A percentile compares a stretch with the other conserved stretches of the same genome.
Evolutionary conservation across 2,888 invertebrate species (phyloP).

Genomic region (Rotaria macrura): DNA sequence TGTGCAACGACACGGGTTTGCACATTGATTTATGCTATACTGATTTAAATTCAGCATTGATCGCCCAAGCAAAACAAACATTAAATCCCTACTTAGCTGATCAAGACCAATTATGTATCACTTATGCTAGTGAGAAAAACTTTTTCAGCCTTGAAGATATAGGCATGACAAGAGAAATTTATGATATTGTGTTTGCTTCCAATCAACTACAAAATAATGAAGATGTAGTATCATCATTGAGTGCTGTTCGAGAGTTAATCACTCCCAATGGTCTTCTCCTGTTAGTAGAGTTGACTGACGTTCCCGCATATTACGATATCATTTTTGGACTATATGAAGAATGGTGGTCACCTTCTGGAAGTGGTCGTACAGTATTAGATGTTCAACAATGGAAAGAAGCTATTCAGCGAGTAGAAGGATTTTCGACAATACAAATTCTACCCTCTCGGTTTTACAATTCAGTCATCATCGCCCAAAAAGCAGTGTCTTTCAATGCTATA

Average conservation of each 20-base stretch:
- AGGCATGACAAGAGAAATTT: no score
- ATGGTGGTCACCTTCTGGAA: not conserved
- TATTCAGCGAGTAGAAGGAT: not conserved
- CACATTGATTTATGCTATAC: no score
- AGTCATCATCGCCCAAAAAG: not conserved
- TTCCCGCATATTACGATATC: not conserved
- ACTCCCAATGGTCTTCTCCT: not conserved
- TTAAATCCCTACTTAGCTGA: no score
- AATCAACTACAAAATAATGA: not conserved
- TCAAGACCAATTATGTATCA: no score
- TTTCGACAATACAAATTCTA: not conserved
- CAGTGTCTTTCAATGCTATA: no score
- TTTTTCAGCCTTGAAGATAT: no score
- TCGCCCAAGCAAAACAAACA: no score
- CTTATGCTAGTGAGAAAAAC: no score
- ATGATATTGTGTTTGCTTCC: not conserved
- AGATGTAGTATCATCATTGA: accelerated
- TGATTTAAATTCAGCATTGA: no score
- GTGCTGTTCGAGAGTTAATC: not conserved
- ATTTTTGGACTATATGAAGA: not conserved
- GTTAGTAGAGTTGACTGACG: not conserved
- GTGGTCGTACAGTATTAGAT: not conserved
- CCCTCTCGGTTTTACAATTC: not conserved
- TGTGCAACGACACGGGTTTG: no score
- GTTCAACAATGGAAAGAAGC: not conserved